Conservation (phyloP, 2,113 vertebrate genomes). For the Hydropotes inermis region DNA sequence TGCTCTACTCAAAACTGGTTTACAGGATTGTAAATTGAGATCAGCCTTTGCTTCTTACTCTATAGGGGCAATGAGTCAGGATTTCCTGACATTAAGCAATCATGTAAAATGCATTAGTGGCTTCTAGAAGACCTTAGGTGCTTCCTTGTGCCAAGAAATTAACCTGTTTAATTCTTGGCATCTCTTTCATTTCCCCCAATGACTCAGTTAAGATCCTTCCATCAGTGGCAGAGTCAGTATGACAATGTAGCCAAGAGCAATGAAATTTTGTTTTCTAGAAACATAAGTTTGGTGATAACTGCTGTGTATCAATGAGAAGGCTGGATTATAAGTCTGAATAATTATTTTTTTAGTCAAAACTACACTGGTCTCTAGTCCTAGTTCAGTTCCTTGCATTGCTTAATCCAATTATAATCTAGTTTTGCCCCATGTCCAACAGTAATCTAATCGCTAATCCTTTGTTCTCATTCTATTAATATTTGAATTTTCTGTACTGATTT, state of each 20-base stretch:
- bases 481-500: not conserved
- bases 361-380: not conserved
- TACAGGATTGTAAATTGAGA: slow-evolving; percentile 48
- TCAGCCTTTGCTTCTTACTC: slow-evolving; percentile 48
- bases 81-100: slow-evolving; percentile 67
- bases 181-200: slow-evolving; percentile 23
- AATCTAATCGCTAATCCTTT: not conserved
- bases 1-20: slow-evolving; percentile 19
- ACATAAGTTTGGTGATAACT: not conserved
- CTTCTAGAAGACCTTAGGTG: slow-evolving; percentile 53
- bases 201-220: not conserved
- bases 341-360: not conserved
- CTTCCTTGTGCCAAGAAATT: slow-evolving; percentile 53
- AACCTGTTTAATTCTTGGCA: slow-evolving; percentile 17
- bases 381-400: not conserved
- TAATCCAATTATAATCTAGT: not conserved
- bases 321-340: not conserved
- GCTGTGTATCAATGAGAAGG: not conserved
- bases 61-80: slow-evolving; percentile 23
- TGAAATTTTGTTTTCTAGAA: slow-evolving; percentile 17
- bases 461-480: not conserved
- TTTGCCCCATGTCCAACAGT: not conserved
- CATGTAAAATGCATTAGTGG: slow-evolving; percentile 37
- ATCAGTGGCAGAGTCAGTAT: not conserved
- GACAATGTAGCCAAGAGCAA: not conserved